Percentiles rank a stretch among this genome's conserved stretches.
phyloP scores from a whole-genome alignment of 23 tunicate species.

The Clavelina lepadiformis region DNA sequence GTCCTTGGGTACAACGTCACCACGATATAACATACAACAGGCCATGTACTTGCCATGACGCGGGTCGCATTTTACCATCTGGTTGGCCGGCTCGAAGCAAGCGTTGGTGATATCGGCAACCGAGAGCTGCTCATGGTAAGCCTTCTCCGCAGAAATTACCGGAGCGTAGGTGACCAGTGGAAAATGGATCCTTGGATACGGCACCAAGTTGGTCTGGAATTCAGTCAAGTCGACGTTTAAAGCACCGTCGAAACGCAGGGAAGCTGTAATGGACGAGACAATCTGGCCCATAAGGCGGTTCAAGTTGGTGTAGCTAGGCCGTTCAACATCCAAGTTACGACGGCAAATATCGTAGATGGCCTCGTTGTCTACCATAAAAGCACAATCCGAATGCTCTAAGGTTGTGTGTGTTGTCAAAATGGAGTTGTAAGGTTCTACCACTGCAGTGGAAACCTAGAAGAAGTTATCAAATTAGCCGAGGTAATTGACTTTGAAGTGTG shows the following conservation, averaged over 20 bases:
- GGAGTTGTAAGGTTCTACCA: conserved; percentile 40
- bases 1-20: conserved; percentile 66
- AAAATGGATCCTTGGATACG: conserved; percentile 69
- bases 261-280: conserved; percentile 78
- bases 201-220: conserved; percentile 70
- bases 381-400: conserved; percentile 41
- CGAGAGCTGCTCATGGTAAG: conserved; percentile 43
- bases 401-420: conserved; percentile 35
- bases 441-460: conserved; percentile 33
- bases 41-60: conserved; percentile 59
- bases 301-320: conserved; percentile 50
- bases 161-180: conserved; percentile 70
- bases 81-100: conserved; percentile 44
- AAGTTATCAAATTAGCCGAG: no score
- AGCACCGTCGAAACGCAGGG: conserved; percentile 57
- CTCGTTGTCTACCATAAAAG: conserved; percentile 38
- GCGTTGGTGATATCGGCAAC: conserved; percentile 48
- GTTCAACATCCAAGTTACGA: conserved; percentile 20
- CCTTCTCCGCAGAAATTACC: conserved; percentile 54
- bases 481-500: no score
- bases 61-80: conserved; percentile 62
- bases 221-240: conserved; percentile 71
- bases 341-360: conserved; percentile 27
- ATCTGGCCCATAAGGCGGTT: conserved; percentile 35
- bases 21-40: conserved; percentile 52